Evolutionary conservation across 64 coral and sea anemone species (phyloP).

Genomic region (Montipora sp.): DNA sequence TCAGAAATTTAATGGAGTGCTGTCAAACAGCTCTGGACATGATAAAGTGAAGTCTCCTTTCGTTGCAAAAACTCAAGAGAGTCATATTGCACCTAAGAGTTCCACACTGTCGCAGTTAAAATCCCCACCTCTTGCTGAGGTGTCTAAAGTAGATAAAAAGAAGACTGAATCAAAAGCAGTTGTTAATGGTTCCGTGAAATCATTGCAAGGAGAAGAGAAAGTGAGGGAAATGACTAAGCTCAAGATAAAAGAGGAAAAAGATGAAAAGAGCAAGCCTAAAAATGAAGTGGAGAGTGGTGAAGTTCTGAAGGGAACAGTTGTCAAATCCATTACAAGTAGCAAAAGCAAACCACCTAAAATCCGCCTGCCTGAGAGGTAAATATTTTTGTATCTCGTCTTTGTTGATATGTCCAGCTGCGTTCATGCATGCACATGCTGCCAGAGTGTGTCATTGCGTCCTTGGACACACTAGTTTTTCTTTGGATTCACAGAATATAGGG

Average conservation of each 20-base stretch:
- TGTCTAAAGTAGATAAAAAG: not conserved
- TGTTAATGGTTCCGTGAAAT: conserved; percentile 7
- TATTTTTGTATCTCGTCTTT: too few species aligned
- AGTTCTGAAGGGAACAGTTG: not conserved
- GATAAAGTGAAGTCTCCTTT: not conserved
- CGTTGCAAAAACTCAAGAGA: not conserved
- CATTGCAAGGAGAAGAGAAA: not conserved
- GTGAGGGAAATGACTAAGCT: not conserved
- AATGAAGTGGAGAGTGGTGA: not conserved
- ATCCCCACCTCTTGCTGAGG: not conserved
- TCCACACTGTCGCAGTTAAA: conserved; percentile 5
- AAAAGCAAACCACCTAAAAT: conserved; percentile 91
- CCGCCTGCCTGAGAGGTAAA: conserved; percentile 68
- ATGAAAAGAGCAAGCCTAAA: not conserved
- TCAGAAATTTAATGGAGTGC: conserved; percentile 23
- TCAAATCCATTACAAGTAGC: not conserved
- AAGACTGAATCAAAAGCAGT: not conserved
- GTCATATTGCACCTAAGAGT: not conserved
- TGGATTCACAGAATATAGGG: too few species aligned
- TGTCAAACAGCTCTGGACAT: conserved; percentile 5
- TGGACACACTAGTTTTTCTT: too few species aligned
- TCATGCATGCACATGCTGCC: too few species aligned
- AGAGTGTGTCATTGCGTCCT: too few species aligned
- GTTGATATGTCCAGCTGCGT: too few species aligned
- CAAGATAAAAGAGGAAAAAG: conserved; percentile 23